Percentiles rank a stretch among this genome's conserved stretches.
These are phyloP conservation scores for Morone chrysops DNA, from an alignment of 2,113 vertebrate species.

Conservation along the genomic window DNA sequence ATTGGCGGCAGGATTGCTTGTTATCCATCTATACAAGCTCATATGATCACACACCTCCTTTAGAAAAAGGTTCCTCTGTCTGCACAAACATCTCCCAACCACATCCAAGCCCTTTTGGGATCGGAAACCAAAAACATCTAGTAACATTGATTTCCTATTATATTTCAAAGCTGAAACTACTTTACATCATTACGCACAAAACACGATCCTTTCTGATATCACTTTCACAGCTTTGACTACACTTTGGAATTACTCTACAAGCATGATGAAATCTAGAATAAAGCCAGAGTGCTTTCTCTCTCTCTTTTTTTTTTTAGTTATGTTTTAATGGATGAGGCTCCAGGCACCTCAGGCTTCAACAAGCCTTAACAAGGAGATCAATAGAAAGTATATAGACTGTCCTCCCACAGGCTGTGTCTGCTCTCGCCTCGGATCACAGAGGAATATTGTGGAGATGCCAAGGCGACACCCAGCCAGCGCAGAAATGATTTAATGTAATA, in stretches of 20 bases:
- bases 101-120: constrained; percentile 10
- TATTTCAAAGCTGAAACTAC: constrained; percentile 49
- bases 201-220: constrained; percentile 34
- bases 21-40: neutral
- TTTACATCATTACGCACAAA: constrained; percentile 39
- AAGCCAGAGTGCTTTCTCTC: neutral
- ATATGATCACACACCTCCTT: neutral
- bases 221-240: constrained; percentile 25
- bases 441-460: constrained; percentile 42
- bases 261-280: constrained; percentile 47
- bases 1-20: neutral
- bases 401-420: constrained; percentile 49
- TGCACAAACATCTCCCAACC: neutral
- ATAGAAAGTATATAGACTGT: constrained; percentile 52
- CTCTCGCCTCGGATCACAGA: constrained; percentile 50
- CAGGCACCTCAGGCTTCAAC: constrained; percentile 44
- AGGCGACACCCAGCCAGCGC: constrained; percentile 20
- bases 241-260: constrained; percentile 33
- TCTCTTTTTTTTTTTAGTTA: neutral
- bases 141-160: constrained; percentile 55
- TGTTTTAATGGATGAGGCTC: constrained; percentile 44
- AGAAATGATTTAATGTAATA: constrained; percentile 57
- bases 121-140: constrained; percentile 43
- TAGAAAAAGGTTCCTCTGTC: neutral
- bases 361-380: constrained; percentile 60